Base-by-base conservation (phyloP, 2,888 invertebrate genomes). In the Drosophila cyrtoloma region DNA sequence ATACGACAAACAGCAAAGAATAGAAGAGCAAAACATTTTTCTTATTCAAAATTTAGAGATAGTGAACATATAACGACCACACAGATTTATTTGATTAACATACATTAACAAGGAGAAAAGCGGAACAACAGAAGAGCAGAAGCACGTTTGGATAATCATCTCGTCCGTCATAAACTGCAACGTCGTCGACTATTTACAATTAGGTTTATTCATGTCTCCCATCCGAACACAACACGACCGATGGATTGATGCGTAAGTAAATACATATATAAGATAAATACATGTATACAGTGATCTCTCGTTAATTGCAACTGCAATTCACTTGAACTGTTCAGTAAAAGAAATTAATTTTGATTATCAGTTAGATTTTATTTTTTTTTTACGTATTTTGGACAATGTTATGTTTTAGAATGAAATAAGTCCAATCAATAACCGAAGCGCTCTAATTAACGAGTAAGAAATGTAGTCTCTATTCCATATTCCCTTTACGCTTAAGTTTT, bases 201-300 rank as follows among this genome's bases (percentile, higher is more conserved):
- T 59, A 53, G 57, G 26, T 55, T 61, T 60, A 72, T 78, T 68
- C 69, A 73, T 59, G 62, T 66, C 71, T 71, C 55, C 51, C 63
- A 59, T 32, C 62, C 22, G 47, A 26, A 55, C 32, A 28, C 44
- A 61, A 47, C 44, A 28, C 44, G 53, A 52, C 44, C 58, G 64
- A 53, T 55, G 56, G 55, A 33, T 81, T 71, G 74, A 77, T 75
- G 67, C 62, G 82, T 81, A 75, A 78, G 80, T 78, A 75, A 57
- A 62, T 44, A 53, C 16, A 19, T 47, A 28, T 9, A 12, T 47
- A 22, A 19, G 14, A 51, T n/a, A 14, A 51, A 51, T 51, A 33
- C 5, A 19, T 26, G 14, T 35, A 35, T 30, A 30, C 5, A 33
- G 14, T 14, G 7, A 32, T 47, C 10, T 30, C n/a, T 42, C 3